These are phyloP conservation scores for Cyanocitta stelleri DNA, from an alignment of 2,113 vertebrate species.

Conservation along the genomic window DNA sequence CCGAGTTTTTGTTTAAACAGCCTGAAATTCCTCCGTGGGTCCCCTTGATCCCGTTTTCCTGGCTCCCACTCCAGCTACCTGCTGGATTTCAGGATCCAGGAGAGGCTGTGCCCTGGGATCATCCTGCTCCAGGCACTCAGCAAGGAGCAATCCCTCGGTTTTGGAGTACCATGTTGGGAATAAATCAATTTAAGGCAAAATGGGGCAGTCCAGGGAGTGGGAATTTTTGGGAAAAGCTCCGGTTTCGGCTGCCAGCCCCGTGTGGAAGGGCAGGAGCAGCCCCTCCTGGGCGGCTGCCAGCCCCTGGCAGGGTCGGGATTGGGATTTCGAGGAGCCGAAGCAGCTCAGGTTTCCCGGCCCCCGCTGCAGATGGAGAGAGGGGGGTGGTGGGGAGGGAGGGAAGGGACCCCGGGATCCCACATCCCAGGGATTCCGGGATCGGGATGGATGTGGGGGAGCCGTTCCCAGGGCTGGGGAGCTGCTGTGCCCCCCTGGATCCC, in stretches of 20 bases:
- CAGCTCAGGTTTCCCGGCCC: not conserved
- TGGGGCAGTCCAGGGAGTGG: accelerated
- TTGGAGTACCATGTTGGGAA: accelerated
- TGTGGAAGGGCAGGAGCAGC: not conserved
- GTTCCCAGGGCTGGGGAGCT: accelerated
- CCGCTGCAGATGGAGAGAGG: not conserved
- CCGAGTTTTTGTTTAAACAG: not conserved
- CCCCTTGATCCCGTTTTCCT: not conserved
- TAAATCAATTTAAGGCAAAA: not conserved
- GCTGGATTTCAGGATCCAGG: not conserved
- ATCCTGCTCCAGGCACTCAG: accelerated
- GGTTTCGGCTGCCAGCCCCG: not conserved
- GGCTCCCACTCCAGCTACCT: not conserved
- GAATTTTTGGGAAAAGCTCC: not conserved
- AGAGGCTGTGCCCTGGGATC: not conserved
- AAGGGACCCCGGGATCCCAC: not conserved
- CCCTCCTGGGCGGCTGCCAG: not conserved
- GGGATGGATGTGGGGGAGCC: not conserved
- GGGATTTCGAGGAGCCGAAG: not conserved
- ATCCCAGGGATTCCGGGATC: not conserved
- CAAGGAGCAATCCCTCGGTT: accelerated
- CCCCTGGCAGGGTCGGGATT: not conserved
- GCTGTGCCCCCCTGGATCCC: not conserved
- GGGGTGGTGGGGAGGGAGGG: accelerated
- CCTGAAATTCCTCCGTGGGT: not conserved